These are phyloP conservation scores for Heliothis virescens DNA, from an alignment of 1,140 invertebrate genomes.

Conservation along the genomic window DNA sequence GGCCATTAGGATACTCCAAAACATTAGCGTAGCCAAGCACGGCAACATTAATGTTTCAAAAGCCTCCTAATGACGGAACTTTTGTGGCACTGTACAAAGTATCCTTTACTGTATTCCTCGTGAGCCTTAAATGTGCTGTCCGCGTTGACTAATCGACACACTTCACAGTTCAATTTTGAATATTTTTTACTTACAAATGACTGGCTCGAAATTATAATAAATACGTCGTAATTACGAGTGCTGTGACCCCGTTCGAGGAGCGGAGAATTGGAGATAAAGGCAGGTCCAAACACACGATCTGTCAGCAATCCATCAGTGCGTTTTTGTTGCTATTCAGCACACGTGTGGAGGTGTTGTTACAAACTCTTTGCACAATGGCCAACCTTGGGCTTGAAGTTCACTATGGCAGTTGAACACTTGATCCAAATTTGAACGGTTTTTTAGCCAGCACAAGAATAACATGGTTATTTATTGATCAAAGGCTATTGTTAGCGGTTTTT, in stretches of 20 bases:
- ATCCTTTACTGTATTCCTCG: not conserved
- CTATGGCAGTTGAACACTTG: constrained; percentile 43
- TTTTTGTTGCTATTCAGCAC: constrained; percentile 60
- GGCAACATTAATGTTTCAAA: too few relatives aligned
- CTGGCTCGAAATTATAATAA: constrained; percentile 34
- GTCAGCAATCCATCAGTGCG: constrained; percentile 56
- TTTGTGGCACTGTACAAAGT: not conserved
- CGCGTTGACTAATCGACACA: not conserved
- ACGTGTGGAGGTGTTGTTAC: constrained; percentile 56
- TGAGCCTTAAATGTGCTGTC: not conserved
- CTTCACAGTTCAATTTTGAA: constrained; percentile 12
- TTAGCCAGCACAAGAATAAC: not conserved
- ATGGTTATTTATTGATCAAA: constrained; percentile 23
- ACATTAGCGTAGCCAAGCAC: too few relatives aligned
- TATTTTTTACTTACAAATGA: constrained; percentile 18
- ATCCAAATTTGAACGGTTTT: constrained; percentile 39
- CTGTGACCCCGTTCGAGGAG: constrained; percentile 15
- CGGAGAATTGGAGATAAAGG: constrained; percentile 26
- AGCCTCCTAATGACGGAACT: too few relatives aligned
- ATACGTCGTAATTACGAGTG: constrained; percentile 30
- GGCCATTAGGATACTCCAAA: too few relatives aligned
- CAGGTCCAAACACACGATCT: constrained; percentile 33
- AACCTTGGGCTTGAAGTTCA: constrained; percentile 58
- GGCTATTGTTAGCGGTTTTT: constrained; percentile 15
- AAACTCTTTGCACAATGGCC: constrained; percentile 53